Conservation (phyloP, 2,888 invertebrate genomes). For the Andricus curvator region DNA sequence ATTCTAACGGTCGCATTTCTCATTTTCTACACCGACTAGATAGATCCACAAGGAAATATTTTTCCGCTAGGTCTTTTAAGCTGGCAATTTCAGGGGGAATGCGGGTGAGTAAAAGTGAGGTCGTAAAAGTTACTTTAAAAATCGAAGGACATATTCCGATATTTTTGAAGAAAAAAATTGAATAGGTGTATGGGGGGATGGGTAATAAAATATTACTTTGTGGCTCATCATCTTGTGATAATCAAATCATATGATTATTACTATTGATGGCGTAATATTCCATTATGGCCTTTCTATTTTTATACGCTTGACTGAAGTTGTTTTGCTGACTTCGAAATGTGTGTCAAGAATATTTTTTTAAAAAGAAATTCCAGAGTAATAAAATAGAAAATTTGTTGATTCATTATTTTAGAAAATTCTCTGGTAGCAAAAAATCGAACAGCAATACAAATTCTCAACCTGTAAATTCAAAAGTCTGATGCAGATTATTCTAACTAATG, state of each 20-base stretch:
- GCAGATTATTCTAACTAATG: neutral
- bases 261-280: slow-evolving; percentile 24
- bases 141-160: slow-evolving; percentile 16
- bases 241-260: slow-evolving; percentile 9
- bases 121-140: slow-evolving; percentile 17
- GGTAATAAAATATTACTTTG: slow-evolving; percentile 25
- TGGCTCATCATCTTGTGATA: slow-evolving; percentile 26
- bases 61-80: slow-evolving; percentile 6
- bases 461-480: neutral
- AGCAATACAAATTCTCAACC: neutral
- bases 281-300: slow-evolving; percentile 33
- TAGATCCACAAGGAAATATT: slow-evolving; percentile 30
- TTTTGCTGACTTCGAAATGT: slow-evolving; percentile 26
- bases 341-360: slow-evolving; percentile 7
- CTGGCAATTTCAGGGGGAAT: slow-evolving; percentile 20
- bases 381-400: neutral
- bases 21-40: slow-evolving; percentile 14
- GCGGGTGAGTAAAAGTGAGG: slow-evolving; percentile 21
- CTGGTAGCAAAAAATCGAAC: neutral
- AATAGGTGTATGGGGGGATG: neutral
- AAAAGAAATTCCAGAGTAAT: neutral
- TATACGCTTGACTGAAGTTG: slow-evolving; percentile 4
- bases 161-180: neutral
- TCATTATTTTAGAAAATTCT: neutral
- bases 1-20: slow-evolving; percentile 34